These are phyloP conservation scores for Sycophaga agraensis DNA, from an alignment of 1,140 invertebrate species.

Conservation along the genomic window DNA sequence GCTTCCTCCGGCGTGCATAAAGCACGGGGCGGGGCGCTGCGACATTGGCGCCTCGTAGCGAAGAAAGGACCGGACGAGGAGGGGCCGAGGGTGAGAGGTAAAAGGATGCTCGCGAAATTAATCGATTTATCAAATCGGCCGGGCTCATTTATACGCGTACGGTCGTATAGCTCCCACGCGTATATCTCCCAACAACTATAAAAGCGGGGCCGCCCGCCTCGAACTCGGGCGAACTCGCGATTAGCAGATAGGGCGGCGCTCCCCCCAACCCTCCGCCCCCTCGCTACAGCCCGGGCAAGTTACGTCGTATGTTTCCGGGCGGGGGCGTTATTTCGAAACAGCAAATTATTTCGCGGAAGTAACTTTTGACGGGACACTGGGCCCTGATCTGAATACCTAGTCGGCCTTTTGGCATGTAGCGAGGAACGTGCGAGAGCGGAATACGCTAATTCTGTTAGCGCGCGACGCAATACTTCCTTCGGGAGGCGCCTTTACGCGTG, in stretches of 20 bases:
- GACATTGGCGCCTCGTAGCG: background rate
- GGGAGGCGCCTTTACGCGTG: too few species aligned
- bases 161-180: conserved; percentile 13
- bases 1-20: background rate
- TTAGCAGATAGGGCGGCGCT: conserved; percentile 9
- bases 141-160: conserved; percentile 25
- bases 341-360: conserved; percentile 43
- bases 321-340: conserved; percentile 39
- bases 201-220: background rate
- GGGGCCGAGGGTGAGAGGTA: conserved; percentile 3
- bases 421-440: background rate
- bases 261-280: background rate
- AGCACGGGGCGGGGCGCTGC: background rate
- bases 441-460: conserved; percentile 27
- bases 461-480: background rate
- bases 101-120: conserved; percentile 28
- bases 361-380: conserved; percentile 31
- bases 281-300: conserved; percentile 12
- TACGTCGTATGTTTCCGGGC: conserved; percentile 22
- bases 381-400: conserved; percentile 32
- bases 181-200: conserved; percentile 22
- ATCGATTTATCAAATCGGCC: conserved; percentile 31
- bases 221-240: conserved; percentile 13
- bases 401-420: conserved; percentile 25
- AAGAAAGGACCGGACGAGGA: background rate